These are phyloP conservation scores for Dipodomys spectabilis DNA, from an alignment of 2,113 vertebrate genomes.

Conservation along the genomic window DNA sequence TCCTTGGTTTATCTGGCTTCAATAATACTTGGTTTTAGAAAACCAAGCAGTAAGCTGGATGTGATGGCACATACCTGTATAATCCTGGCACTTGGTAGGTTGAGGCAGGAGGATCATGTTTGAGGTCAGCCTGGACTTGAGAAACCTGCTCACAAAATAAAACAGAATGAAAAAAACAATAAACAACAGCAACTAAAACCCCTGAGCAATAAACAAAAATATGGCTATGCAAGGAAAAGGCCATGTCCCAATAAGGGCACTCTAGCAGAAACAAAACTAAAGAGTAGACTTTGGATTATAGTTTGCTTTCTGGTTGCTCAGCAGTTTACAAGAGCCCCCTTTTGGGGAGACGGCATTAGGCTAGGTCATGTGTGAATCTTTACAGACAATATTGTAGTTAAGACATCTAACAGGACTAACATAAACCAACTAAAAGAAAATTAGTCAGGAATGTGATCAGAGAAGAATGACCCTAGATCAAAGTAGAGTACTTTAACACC, in stretches of 20 bases:
- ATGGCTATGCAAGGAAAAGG: neutral
- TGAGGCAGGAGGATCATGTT: neutral
- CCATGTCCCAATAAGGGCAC: neutral
- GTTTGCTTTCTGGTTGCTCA: neutral
- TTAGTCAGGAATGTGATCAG: neutral
- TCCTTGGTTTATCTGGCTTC: no score
- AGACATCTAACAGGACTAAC: neutral
- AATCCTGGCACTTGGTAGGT: neutral
- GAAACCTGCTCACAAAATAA: neutral
- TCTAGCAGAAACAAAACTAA: slow-evolving; percentile 25
- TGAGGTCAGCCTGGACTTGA: neutral
- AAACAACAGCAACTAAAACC: neutral
- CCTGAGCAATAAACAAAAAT: neutral
- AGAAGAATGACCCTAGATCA: neutral
- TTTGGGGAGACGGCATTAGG: neutral
- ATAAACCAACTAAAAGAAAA: neutral
- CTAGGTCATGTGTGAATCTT: neutral
- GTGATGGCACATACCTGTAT: neutral
- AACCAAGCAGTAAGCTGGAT: neutral
- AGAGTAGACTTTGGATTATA: neutral
- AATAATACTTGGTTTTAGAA: neutral
- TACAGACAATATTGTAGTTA: neutral
- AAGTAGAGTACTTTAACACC: neutral
- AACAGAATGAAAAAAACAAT: no score
- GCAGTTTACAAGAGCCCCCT: neutral